Conservation (phyloP, 2,888 invertebrate species). For the Arctia plantaginis region DNA sequence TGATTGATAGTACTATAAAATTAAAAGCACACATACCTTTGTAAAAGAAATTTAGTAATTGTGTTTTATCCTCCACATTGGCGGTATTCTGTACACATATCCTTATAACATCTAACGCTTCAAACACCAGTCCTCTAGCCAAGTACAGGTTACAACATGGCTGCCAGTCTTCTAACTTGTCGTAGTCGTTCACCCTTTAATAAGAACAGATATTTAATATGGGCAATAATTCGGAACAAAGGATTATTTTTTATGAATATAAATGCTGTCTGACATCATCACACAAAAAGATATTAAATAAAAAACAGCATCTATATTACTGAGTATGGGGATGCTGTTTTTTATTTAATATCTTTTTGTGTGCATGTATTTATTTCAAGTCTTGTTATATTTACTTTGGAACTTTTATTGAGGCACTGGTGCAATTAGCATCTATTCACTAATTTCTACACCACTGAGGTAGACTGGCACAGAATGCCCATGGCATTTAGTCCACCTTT, state of each 20-base stretch:
- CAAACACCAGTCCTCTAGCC: conserved; percentile 88
- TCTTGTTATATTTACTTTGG: too few relatives aligned
- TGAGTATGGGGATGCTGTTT: neutral
- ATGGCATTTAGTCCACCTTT: too few relatives aligned
- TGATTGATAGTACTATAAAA: neutral
- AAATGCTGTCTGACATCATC: too few relatives aligned
- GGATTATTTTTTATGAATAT: neutral
- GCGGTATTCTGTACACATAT: conserved; percentile 81
- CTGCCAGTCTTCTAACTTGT: conserved; percentile 82
- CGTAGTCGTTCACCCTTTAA: conserved; percentile 60
- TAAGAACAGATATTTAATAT: neutral
- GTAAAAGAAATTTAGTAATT: conserved; percentile 87
- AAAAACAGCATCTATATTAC: neutral
- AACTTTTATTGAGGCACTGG: too few relatives aligned
- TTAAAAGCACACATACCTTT: conserved; percentile 77
- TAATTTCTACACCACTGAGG: too few relatives aligned
- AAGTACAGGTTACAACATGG: conserved; percentile 87
- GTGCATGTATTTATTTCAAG: too few relatives aligned
- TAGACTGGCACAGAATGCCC: too few relatives aligned
- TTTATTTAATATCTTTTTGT: too few relatives aligned
- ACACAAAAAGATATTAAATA: too few relatives aligned
- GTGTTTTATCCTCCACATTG: conserved; percentile 68
- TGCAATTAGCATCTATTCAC: too few relatives aligned
- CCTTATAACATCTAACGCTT: conserved; percentile 89
- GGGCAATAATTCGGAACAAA: too few relatives aligned